These are phyloP conservation scores for Cuniculus paca DNA, from an alignment of 2,797 vertebrate genomes.

Conservation along the genomic window DNA sequence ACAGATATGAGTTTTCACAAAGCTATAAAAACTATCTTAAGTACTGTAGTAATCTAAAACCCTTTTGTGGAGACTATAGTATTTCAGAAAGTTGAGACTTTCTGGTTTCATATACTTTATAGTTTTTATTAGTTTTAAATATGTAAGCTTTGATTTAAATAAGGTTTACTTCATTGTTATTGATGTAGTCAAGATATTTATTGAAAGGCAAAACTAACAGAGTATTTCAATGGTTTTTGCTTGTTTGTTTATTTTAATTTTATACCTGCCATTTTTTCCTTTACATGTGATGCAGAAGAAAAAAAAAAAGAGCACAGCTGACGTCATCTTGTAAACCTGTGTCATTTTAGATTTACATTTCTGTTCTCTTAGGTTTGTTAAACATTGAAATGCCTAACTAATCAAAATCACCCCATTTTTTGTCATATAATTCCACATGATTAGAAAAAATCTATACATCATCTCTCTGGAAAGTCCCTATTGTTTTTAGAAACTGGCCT, in stretches of 20 bases:
- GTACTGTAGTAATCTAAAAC: conserved; percentile 70
- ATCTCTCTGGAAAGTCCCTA: too few relatives aligned
- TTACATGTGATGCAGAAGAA: conserved; percentile 29
- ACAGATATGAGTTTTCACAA: conserved; percentile 68
- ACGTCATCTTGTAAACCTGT: too few relatives aligned
- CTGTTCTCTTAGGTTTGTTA: too few relatives aligned
- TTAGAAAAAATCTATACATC: too few relatives aligned
- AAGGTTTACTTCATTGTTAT: conserved; percentile 83
- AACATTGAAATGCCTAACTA: too few relatives aligned
- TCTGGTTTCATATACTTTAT: conserved; percentile 75
- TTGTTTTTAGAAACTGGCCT: too few relatives aligned
- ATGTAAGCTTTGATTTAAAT: conserved; percentile 86
- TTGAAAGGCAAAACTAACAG: conserved; percentile 86
- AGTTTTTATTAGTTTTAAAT: conserved; percentile 79
- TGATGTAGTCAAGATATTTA: conserved; percentile 89
- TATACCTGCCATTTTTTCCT: conserved; percentile 88
- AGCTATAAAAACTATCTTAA: conserved; percentile 77
- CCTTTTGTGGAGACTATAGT: conserved; percentile 71
- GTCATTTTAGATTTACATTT: too few relatives aligned
- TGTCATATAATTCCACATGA: too few relatives aligned
- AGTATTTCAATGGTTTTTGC: conserved; percentile 77
- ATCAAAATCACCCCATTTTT: too few relatives aligned
- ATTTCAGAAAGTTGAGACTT: conserved; percentile 77
- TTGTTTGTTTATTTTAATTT: conserved; percentile 63
- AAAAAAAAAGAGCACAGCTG: too few relatives aligned